Conservation (phyloP, 1,140 invertebrate genomes). For the Stegodyphus dumicola region DNA sequence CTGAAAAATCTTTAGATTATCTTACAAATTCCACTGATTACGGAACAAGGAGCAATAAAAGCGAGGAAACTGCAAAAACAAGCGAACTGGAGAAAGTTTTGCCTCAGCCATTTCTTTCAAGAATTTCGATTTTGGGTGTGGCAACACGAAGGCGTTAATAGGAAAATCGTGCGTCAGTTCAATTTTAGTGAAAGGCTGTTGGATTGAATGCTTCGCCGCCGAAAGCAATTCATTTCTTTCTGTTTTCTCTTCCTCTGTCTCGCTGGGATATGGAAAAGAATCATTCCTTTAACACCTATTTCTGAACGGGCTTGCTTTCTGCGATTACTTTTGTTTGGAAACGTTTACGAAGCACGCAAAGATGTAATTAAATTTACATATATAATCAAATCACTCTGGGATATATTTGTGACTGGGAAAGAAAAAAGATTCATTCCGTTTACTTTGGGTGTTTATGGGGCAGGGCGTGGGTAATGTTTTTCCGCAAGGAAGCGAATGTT, state of each 20-base stretch:
- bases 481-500: neutral
- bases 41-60: no score
- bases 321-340: conserved; percentile 25
- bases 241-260: conserved; percentile 18
- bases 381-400: conserved; percentile 19
- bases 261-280: conserved; percentile 41
- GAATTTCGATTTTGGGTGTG: conserved; percentile 15
- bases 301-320: neutral
- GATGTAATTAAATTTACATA: conserved; percentile 44
- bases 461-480: neutral
- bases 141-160: conserved; percentile 33
- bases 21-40: no score
- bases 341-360: conserved; percentile 16
- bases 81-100: no score
- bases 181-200: conserved; percentile 36
- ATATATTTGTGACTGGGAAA: no score
- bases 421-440: no score
- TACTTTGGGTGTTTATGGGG: no score
- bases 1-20: no score
- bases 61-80: no score
- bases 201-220: conserved; percentile 17
- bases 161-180: conserved; percentile 31
- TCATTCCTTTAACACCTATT: conserved; percentile 34
- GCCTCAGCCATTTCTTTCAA: no score
- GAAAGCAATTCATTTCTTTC: conserved; percentile 47